phyloP scores from a whole-genome alignment of 2,113 vertebrate genomes.

The Cisticola juncidis region DNA sequence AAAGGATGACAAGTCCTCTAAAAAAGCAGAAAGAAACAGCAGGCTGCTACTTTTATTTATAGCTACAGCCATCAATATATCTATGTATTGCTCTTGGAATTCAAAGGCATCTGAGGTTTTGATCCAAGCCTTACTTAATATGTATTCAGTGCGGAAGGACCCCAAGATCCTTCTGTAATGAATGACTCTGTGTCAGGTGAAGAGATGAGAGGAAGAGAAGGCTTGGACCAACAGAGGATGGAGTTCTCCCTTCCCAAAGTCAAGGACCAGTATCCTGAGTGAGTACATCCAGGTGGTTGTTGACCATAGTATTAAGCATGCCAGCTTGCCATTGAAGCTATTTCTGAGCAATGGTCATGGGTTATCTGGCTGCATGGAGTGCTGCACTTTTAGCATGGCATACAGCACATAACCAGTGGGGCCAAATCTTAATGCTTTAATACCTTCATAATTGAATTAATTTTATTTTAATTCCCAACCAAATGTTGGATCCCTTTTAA shows the following conservation, averaged over 20 bases:
- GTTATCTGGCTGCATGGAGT: background rate
- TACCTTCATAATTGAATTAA: background rate
- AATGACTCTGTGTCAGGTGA: background rate
- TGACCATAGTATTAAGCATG: background rate
- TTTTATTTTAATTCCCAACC: background rate
- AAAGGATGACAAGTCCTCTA: background rate
- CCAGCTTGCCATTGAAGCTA: background rate
- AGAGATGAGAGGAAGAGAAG: background rate
- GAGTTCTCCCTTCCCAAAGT: background rate
- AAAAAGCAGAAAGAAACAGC: background rate
- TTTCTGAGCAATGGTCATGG: background rate
- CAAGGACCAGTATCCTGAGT: background rate
- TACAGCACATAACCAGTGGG: background rate
- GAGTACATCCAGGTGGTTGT: background rate
- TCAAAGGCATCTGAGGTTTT: background rate
- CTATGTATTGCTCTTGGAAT: background rate
- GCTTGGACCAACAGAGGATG: background rate
- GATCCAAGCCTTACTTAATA: background rate
- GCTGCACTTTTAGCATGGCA: background rate
- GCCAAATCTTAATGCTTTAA: background rate
- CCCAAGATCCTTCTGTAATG: background rate
- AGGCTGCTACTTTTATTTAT: background rate
- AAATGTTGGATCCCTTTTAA: background rate
- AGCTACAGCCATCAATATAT: background rate
- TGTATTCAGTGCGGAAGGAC: background rate